These are phyloP conservation scores for Thermophis baileyi DNA, from an alignment of 2,113 vertebrate species.

Conservation along the genomic window DNA sequence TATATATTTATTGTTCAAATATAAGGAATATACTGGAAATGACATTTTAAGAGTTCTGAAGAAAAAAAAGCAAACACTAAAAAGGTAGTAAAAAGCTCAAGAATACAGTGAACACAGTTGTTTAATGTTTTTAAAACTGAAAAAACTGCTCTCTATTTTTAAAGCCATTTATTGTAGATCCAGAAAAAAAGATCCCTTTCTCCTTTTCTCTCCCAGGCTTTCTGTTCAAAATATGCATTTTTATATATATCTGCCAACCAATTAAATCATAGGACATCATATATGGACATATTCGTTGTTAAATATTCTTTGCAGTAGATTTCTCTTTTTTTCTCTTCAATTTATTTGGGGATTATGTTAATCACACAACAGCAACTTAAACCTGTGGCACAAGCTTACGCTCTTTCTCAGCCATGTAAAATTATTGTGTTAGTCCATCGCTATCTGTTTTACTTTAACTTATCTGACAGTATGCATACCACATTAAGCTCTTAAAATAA, in stretches of 20 bases:
- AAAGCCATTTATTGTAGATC: slow-evolving; percentile 43
- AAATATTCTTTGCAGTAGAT: slow-evolving; percentile 48
- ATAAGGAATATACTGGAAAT: slow-evolving; percentile 47
- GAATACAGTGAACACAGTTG: slow-evolving; percentile 19
- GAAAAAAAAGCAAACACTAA: neutral
- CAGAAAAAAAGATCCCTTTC: slow-evolving; percentile 37
- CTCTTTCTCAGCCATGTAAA: neutral
- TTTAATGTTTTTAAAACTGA: slow-evolving; percentile 25
- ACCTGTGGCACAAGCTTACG: neutral
- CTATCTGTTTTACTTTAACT: neutral
- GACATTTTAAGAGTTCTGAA: slow-evolving; percentile 19
- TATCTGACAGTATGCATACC: neutral
- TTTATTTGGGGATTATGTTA: neutral
- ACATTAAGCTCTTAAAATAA: neutral
- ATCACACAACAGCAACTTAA: neutral
- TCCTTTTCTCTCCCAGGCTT: neutral
- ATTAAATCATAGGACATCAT: slow-evolving; percentile 39
- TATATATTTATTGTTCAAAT: slow-evolving; percentile 52
- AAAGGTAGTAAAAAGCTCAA: slow-evolving; percentile 31
- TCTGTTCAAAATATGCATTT: slow-evolving; percentile 46
- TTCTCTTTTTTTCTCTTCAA: slow-evolving; percentile 39
- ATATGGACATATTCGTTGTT: slow-evolving; percentile 26
- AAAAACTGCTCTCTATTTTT: slow-evolving; percentile 6
- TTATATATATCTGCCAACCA: slow-evolving; percentile 58
- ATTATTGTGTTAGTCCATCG: neutral